Base-by-base conservation (phyloP, 2,797 vertebrate species). In the Xenopus petersii region DNA sequence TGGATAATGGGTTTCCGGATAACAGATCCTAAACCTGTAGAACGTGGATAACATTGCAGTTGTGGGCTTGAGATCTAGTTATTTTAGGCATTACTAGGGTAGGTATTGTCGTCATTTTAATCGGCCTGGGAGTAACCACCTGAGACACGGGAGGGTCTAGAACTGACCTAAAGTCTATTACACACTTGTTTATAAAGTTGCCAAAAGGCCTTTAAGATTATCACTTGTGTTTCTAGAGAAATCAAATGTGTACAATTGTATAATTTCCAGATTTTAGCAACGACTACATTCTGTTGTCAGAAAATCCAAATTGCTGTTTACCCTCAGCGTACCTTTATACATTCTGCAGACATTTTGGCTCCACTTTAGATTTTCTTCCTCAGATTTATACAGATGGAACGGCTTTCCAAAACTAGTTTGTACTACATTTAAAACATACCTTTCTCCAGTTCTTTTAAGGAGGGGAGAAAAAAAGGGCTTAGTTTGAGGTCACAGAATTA, bases 311-410 rank as follows among this genome's bases (percentile, higher is more conserved):
- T 13, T 33, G 64, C 36, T 58, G 67, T 68, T 64, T 68, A 61
- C 68, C 59, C 47, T 30, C 64, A 47, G 24, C 15, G 51, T 64
- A 78, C 71, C 76, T 73, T 30, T 70, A 61, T 64, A 58, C 61
- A 71, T 47, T 51, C n/a, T 58, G 66, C 71, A 78, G 76, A 78
- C 76, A 58, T 59, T 67, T 70, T 73, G 76, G 76, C 76, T 78
- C 76, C 76, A 73, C 17, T 24, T 13, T 78, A 59, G 46, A 64
- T 67, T 73, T 78, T 46, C 59, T 69, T 73, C 24, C 61, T 70
- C 65, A 33, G 42, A 49, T 24, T 64, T 55, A 16, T 56, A 64
- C 65, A 60, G 65, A 73, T 58, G 66, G 76, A 60, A 65, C 51
- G 36, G 60, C 55, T 64, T 73, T 78, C 59, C 59, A 73, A 13